Evolutionary conservation across 2,113 vertebrate species (phyloP), one percentile per base, ranked within the genome.

Genomic region (Trinectes maculatus): DNA sequence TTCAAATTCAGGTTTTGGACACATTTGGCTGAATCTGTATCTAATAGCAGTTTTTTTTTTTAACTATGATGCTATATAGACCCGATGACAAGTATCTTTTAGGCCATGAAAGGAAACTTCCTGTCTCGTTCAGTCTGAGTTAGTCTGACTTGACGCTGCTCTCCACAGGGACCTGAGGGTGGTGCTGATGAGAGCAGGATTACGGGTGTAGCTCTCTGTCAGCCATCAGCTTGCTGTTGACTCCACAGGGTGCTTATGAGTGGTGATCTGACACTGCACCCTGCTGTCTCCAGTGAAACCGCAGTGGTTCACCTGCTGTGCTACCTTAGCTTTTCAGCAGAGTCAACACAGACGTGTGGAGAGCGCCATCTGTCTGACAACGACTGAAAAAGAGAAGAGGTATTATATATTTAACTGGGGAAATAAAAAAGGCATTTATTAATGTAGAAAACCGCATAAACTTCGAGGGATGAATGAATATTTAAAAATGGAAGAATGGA

Each of bases 141-240:
- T 2, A 29, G 28, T 58, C 1, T 53, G 36, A 13, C 75, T 86
- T 87, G 79, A 82, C 22, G 24, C 21, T 39, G 49, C 25, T 47
- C 55, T 18, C 15, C 47, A 57, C 10, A 3, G 24, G 58, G 72
- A 42, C n/a, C n/a, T 67, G 33, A 25, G 67, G 74, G 71, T 85
- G 89, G 75, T 90, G 84, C 86, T 89, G 87, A 88, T 74, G 87
- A 82, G 80, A 82, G 70, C 39, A 54, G 72, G 48, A 61, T 33
- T 54, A 28, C 65, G 80, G 79, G 82, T 59, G 73, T 79, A 16
- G 69, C 71, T 75, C 54, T 8, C 53, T 53, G 47, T 64, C 60
- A 73, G 68, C 71, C 59, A 71, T 1, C 39, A 68, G 59, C 74
- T 13, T 69, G 63, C 55, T 80, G 78, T 31, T 59, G 75, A 60